Evolutionary conservation across 2,888 invertebrate genomes (phyloP).

Genomic region (Rapana venosa): DNA sequence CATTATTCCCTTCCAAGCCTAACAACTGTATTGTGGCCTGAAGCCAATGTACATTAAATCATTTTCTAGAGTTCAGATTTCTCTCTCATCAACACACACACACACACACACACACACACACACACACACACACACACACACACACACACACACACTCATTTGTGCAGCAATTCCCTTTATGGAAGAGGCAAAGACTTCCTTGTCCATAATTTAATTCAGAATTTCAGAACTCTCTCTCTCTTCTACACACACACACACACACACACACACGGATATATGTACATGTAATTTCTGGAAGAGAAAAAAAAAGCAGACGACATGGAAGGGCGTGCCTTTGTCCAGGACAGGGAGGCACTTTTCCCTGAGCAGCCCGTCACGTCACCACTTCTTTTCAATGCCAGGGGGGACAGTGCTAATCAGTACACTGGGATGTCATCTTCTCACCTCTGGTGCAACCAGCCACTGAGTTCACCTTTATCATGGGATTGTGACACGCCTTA

Average conservation of each 20-base stretch:
- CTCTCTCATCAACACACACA: not conserved
- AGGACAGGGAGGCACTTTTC: not conserved
- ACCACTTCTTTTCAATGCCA: no score
- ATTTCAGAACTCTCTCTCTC: no score
- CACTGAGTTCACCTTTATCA: no score
- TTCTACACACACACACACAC: not conserved
- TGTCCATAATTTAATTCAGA: not conserved
- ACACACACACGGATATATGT: not conserved
- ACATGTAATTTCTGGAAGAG: not conserved
- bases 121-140: no score
- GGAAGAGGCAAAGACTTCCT: not conserved
- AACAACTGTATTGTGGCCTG: no score
- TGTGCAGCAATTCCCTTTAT: not conserved
- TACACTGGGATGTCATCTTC: not conserved
- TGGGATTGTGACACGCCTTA: no score
- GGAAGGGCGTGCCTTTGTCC: not conserved
- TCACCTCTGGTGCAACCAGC: no score
- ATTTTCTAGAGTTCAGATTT: no score
- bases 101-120: no score
- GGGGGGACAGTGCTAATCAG: not conserved
- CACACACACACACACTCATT: not conserved
- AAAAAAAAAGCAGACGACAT: not conserved
- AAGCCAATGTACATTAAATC: no score
- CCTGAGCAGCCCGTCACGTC: not conserved
- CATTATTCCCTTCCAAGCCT: no score